Conservation (phyloP, 2,888 invertebrate genomes). For the Dascillus cervinus region DNA sequence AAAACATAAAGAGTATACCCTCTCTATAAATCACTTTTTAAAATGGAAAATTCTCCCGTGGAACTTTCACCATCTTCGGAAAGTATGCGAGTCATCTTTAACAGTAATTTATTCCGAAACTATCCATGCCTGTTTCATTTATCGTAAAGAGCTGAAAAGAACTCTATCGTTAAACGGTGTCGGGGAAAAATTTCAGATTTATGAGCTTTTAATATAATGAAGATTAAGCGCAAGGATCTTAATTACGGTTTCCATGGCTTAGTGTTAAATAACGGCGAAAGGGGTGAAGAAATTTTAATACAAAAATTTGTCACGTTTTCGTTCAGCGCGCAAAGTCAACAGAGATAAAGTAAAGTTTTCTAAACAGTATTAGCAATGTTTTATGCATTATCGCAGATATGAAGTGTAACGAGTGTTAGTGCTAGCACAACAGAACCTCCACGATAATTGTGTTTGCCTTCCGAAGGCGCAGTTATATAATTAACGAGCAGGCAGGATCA, state of each 20-base stretch:
- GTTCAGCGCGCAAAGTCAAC: too few species aligned
- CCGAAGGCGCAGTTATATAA: slow-evolving; percentile 30
- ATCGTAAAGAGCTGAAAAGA: slow-evolving; percentile 5
- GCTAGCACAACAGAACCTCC: slow-evolving; percentile 14
- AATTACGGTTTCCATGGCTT: slow-evolving; percentile 11
- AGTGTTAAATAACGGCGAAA: not conserved
- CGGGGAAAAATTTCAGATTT: slow-evolving; percentile 12
- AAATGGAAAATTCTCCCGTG: too few species aligned
- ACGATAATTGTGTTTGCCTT: slow-evolving; percentile 31
- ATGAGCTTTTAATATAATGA: slow-evolving; percentile 22
- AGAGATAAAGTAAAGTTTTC: too few species aligned
- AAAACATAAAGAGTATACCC: too few species aligned
- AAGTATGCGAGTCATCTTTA: slow-evolving; percentile 18
- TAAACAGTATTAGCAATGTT: too few species aligned
- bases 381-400: slow-evolving; percentile 5
- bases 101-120: slow-evolving; percentile 18
- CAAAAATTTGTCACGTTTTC: too few species aligned
- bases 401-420: slow-evolving; percentile 9
- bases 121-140: slow-evolving; percentile 10
- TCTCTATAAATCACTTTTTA: too few species aligned
- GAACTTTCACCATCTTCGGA: too few species aligned
- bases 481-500: slow-evolving; percentile 27
- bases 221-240: slow-evolving; percentile 14
- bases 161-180: slow-evolving; percentile 7
- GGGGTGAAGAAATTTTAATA: not conserved